Conservation (phyloP, 2,888 invertebrate genomes). For the Ectemnius lituratus region DNA sequence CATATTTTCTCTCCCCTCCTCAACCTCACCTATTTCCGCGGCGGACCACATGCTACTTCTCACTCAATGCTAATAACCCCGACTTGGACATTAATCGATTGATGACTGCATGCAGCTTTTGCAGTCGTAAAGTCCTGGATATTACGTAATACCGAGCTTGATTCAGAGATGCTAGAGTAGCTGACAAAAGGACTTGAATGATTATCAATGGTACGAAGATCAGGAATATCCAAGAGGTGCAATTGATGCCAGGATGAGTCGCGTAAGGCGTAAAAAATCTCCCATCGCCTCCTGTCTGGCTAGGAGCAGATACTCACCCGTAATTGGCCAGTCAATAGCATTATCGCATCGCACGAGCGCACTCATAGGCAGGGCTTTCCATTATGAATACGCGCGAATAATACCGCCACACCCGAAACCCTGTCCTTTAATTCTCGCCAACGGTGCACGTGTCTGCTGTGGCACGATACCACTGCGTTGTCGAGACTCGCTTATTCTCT, state of each 20-base stretch:
- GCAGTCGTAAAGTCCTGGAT: too few species aligned
- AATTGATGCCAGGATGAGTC: not conserved
- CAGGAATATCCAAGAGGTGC: not conserved
- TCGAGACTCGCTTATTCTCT: not conserved
- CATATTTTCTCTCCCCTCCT: too few species aligned
- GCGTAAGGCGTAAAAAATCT: slow-evolving; percentile 13
- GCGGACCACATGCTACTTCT: not conserved
- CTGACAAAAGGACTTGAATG: too few species aligned
- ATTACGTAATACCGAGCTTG: too few species aligned
- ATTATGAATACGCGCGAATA: slow-evolving; percentile 59
- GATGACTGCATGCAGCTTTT: too few species aligned
- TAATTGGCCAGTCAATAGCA: slow-evolving; percentile 52
- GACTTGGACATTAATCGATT: not conserved
- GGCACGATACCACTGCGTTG: slow-evolving; percentile 56
- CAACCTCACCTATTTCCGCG: too few species aligned
- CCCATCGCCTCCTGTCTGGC: slow-evolving; percentile 40
- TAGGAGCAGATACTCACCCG: slow-evolving; percentile 50
- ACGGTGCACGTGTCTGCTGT: slow-evolving; percentile 57
- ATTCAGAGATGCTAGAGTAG: too few species aligned
- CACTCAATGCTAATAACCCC: slow-evolving; percentile 3
- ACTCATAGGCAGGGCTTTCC: slow-evolving; percentile 54
- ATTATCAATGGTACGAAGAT: too few species aligned
- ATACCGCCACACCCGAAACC: slow-evolving; percentile 54
- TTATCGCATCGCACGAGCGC: slow-evolving; percentile 60
- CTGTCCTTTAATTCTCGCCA: slow-evolving; percentile 61